Percentiles rank a stretch among this genome's conserved stretches.
Conservation (phyloP, 2,888 invertebrate species). For the Euclidia mi region DNA sequence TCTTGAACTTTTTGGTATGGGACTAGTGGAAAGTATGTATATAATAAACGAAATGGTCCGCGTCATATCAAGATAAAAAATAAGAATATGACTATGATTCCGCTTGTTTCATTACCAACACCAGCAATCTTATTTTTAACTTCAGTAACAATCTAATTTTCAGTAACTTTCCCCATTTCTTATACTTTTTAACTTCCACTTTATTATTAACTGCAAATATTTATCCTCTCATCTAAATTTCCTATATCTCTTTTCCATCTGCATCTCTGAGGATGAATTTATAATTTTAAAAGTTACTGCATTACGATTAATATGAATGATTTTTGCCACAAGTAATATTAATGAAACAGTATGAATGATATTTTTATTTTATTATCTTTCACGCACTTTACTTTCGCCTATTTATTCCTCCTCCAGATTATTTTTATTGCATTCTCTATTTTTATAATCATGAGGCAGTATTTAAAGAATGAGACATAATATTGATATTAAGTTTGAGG, state of each 20-base stretch:
- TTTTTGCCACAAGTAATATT: conserved; percentile 63
- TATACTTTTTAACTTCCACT: conserved; percentile 70
- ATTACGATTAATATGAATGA: conserved; percentile 78
- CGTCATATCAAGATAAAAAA: too few species aligned
- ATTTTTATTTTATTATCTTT: conserved; percentile 61
- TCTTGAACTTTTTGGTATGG: conserved; percentile 64
- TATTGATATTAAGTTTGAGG: conserved; percentile 72
- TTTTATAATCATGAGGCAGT: conserved; percentile 77
- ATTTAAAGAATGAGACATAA: conserved; percentile 80
- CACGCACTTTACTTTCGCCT: conserved; percentile 84
- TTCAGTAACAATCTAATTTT: conserved; percentile 79
- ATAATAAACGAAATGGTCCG: conserved; percentile 12
- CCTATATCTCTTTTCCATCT: conserved; percentile 70
- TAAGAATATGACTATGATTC: too few species aligned
- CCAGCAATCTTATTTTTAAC: conserved; percentile 77
- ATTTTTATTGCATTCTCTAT: conserved; percentile 79
- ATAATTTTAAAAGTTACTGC: conserved; percentile 68
- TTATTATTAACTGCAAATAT: conserved; percentile 68
- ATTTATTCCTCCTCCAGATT: conserved; percentile 73
- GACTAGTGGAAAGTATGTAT: conserved; percentile 64
- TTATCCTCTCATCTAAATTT: conserved; percentile 70
- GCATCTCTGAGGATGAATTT: conserved; percentile 71
- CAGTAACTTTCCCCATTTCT: conserved; percentile 74
- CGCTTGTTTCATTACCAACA: conserved; percentile 72
- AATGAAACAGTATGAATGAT: conserved; percentile 71